Base-by-base conservation (phyloP, 2,113 vertebrate species). In the Amphiprion ocellaris region DNA sequence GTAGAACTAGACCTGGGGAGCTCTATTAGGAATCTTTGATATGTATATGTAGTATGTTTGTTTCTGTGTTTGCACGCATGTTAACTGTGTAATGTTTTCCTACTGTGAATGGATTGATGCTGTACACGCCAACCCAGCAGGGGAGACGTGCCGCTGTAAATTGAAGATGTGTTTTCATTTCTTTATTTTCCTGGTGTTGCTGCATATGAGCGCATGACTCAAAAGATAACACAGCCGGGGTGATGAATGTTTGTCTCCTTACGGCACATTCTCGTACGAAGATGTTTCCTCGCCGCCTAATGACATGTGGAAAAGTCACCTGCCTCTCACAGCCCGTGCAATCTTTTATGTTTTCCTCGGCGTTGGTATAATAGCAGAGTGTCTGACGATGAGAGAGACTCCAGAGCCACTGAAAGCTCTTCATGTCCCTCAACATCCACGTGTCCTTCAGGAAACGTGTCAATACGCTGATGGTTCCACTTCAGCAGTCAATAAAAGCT, bases 11-110 rank as follows among this genome's bases (percentile, higher is more conserved):
- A 77, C 26, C 41, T 23, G 46, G 0, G 19, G 47, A 82, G 53
- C 50, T 74, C 61, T 79, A 79, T 88, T 85, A 87, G 93, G 95
- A 86, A 95, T 88, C 81, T 94, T 44, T 77, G 74, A 79, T 82
- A 62, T 84, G 84, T 77, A 79, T 82, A 84, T 71, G 47, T 70
- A 74, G 28, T 23, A 24, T 83, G 77, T 86, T 91, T 92, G 89
- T 90, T 90, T 87, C 68, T 90, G 39, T 53, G 68, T 71, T 84
- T 84, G 56, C 67, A 73, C 23, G 58, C 49, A 24, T 80, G 67
- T 81, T 74, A 76, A 86, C 85, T 82, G 71, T 76, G 58, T 83
- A 83, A 82, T 79, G 69, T 90, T 87, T 70, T 30, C 88, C 80
- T 7, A 72, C 88, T 85, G 86, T 33, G 84, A 89, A 90, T 78